phyloP scores from a whole-genome alignment of 2,113 vertebrate species.

The Telmatochromis sp. region DNA sequence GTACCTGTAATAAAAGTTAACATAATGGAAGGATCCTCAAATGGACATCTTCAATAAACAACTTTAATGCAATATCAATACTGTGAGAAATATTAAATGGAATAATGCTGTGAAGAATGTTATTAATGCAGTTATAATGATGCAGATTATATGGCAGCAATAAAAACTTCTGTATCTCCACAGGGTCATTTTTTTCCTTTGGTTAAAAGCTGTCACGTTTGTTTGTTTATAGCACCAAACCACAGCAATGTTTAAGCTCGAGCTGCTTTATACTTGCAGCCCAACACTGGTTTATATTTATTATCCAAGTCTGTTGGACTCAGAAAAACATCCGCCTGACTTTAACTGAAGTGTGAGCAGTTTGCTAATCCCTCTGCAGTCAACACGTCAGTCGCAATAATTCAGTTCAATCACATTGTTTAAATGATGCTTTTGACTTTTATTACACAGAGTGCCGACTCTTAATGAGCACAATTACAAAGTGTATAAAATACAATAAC shows the following conservation, averaged over 20 bases:
- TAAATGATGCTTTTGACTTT: background rate
- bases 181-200: background rate
- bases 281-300: accelerated
- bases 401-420: background rate
- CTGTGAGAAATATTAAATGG: too few species aligned
- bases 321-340: background rate
- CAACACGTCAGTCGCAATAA: background rate
- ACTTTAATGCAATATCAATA: too few species aligned
- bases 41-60: too few species aligned
- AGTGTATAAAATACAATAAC: background rate
- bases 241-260: background rate
- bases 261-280: background rate
- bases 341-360: background rate
- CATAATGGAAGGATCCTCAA: too few species aligned
- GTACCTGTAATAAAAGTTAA: too few species aligned
- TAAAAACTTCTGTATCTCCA: too few species aligned
- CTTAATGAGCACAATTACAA: background rate
- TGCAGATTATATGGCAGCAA: too few species aligned
- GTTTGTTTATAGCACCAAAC: background rate
- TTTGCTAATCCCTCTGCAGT: background rate
- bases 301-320: background rate
- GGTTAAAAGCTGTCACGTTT: background rate
- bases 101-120: too few species aligned
- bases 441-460: background rate
- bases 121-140: too few species aligned